Conservation (phyloP, 2,797 vertebrate genomes). For the Sarcophilus harrisii region DNA sequence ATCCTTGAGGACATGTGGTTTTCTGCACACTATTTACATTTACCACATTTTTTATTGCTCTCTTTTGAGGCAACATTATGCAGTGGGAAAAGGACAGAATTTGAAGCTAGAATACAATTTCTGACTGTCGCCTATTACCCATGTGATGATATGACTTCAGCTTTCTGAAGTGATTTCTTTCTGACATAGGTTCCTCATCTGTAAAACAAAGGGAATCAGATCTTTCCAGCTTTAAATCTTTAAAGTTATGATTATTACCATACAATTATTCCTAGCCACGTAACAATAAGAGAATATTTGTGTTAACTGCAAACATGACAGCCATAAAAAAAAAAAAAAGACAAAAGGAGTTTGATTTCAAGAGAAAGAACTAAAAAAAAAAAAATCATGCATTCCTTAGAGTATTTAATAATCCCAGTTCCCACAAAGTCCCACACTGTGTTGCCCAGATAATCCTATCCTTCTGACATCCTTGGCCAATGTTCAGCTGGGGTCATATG, state of each 20-base stretch:
- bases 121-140: neutral
- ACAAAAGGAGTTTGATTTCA: neutral
- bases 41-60: neutral
- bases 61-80: neutral
- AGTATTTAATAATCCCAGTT: neutral
- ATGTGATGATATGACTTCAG: neutral
- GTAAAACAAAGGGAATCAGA: neutral
- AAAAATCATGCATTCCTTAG: neutral
- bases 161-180: neutral
- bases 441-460: neutral
- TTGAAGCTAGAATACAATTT: neutral
- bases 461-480: neutral
- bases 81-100: neutral
- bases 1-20: neutral
- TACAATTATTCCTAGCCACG: neutral
- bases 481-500: neutral
- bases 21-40: neutral
- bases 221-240: neutral
- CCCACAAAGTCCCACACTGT: neutral
- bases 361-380: neutral
- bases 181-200: neutral
- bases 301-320: neutral
- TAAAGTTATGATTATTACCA: neutral
- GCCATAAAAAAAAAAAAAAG: neutral
- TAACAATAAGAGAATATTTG: neutral